Base-by-base conservation (phyloP, 2,113 vertebrate species). In the Passerina amoena region DNA sequence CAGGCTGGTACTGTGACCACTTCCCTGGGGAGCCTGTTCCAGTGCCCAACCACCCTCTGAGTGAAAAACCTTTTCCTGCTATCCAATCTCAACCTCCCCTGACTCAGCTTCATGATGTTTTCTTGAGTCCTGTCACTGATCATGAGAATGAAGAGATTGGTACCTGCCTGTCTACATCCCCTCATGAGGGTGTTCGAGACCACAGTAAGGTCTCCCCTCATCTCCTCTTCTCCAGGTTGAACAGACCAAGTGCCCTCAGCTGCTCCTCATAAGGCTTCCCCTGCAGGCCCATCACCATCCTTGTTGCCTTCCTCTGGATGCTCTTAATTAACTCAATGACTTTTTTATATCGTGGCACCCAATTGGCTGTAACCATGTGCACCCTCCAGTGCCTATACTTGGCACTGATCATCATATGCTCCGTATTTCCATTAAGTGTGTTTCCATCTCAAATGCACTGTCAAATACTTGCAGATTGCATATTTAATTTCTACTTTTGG, bases 131-230 rank as follows among this genome's bases (percentile, higher is more conserved):
- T 68, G 37, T 68, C 25, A 16, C 13, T 42, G 20, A 42, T 66
- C 24, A 27, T 0, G 5, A 66, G 35, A 31, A 21, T 14, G 37
- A 44, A 45, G 27, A 50, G 53, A 37, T 59, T 59, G 35, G 21
- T 4, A 14, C 31, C 51, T 59, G 25, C 37, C 20, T 5, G 5
- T 22, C 53, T 44, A 9, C 17, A 68, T 51, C 22, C 14, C 14
- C 27, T 37, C 0, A 0, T 27, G 27, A 77, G 18, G 53, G 14
- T 44, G 53, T 59, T 14, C 11, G 33, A 59, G 14, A 44, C 31
- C 14, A 59, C 51, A 50, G 0, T 44, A 8, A 37, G 22, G 33
- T 51, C 18, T 77, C 9, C 18, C 18, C 37, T 86, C 18, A 19
- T 25, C 17, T 66, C 35, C 8, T 77, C 19, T 45, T 7, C 44